These are phyloP conservation scores for Pao palembangensis DNA, from an alignment of 2,113 vertebrate species.

Conservation along the genomic window DNA sequence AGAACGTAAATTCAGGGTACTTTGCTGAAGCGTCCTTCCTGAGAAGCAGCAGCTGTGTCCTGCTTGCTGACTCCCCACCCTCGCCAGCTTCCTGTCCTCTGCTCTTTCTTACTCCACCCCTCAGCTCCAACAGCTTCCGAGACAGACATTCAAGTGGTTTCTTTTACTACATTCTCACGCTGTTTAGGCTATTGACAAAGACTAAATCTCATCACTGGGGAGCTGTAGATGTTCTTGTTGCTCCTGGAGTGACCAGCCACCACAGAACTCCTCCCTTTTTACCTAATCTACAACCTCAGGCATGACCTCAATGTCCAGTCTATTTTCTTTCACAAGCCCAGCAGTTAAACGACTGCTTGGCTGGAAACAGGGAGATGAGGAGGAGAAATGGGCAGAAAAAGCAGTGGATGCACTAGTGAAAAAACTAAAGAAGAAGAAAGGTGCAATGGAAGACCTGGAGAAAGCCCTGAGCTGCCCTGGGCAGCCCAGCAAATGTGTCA, in stretches of 20 bases:
- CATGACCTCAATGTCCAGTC: slow-evolving; percentile 92
- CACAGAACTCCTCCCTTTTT: slow-evolving; percentile 15
- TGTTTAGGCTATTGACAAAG: slow-evolving; percentile 14
- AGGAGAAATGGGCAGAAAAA: slow-evolving; percentile 99
- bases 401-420: slow-evolving; percentile 97
- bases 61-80: slow-evolving; percentile 68
- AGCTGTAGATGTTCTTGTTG: slow-evolving; percentile 1
- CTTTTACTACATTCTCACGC: slow-evolving; percentile 4
- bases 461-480: slow-evolving; percentile 96
- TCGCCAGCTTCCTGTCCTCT: slow-evolving; percentile 76
- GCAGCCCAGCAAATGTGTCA: slow-evolving; percentile 97
- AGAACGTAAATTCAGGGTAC: slow-evolving; percentile 61
- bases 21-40: slow-evolving; percentile 73
- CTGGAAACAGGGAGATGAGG: slow-evolving; percentile 99
- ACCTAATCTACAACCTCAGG: slow-evolving; percentile 24
- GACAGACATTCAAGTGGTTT: slow-evolving; percentile 16
- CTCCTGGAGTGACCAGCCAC: slow-evolving; percentile 5
- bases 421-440: slow-evolving; percentile 98
- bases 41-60: slow-evolving; percentile 80
- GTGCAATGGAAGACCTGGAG: slow-evolving; percentile 98
- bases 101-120: slow-evolving; percentile 53
- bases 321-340: slow-evolving; percentile 99
- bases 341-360: slow-evolving; percentile 96
- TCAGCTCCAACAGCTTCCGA: slow-evolving; percentile 28
- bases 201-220: slow-evolving; percentile 4